Evolutionary conservation across 1,140 invertebrate genomes (phyloP), one percentile per base, ranked within the genome.

Genomic region (Drosophila equinoxialis): DNA sequence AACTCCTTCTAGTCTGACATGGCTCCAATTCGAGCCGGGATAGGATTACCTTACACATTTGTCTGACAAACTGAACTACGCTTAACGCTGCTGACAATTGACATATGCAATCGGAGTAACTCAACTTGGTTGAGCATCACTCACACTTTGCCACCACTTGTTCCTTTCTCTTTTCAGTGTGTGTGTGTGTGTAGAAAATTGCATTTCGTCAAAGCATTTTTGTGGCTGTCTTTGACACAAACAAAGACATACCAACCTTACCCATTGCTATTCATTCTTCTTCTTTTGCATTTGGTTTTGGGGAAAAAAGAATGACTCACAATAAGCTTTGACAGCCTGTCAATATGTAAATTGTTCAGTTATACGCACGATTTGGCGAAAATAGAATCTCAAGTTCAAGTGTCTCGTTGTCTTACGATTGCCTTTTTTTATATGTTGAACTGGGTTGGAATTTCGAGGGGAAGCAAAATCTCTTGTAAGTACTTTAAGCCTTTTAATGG

Each of bases 191-290:
- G 74, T 64, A 45, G 73, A 68, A 89, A 89, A 89, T 89, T 89
- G 84, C 84, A 89, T 89, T 89, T 89, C 78, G 63, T 89, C 84
- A 89, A 84, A 89, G 77, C 77, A 89, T 83, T 89, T 71, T 65
- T 87, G 84, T 80, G 85, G 77, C 80, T 79, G 72, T 78, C 68
- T 72, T 66, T 74, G 66, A 82, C 57, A 81, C 71, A 81, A 51
- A 80, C 81, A 74, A 78, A 86, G 80, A 62, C 75, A 64, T 64
- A 58, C 55, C 67, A 37, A 26, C 54, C 30, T 37, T 17, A 55
- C 48, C 48, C 41, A 6, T 6, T n/a, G 30, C 42, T 11, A 1
- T 45, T 4, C 42, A 6, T n/a, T 14, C 42, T 17, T 6, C 13
- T 6, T 4, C 42, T 11, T 7, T 42, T n/a, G 11, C 41, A 2